phyloP scores from a whole-genome alignment of 2,888 invertebrate genomes.

The Ryuthela nishihirai region DNA sequence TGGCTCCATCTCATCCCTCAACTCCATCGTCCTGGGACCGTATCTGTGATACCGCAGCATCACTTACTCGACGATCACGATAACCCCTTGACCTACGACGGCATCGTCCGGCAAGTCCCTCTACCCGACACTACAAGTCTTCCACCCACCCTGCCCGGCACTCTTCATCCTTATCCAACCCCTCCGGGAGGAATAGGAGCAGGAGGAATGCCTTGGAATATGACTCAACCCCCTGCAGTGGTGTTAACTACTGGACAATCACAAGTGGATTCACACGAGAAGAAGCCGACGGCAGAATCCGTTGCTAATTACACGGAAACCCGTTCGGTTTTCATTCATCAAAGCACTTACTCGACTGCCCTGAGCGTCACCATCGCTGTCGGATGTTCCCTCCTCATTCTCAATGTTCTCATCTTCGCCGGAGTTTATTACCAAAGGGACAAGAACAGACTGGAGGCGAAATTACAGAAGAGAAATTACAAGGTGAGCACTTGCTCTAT shows the following conservation, averaged over 20 bases:
- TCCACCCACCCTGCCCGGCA: constrained; percentile 3
- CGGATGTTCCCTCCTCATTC: constrained; percentile 81
- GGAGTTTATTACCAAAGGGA: constrained; percentile 82
- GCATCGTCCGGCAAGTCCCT: constrained; percentile 64
- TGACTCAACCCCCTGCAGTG: too few species aligned
- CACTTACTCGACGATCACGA: constrained; percentile 70
- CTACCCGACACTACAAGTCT: constrained; percentile 2
- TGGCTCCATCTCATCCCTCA: constrained; percentile 95
- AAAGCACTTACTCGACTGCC: constrained; percentile 69
- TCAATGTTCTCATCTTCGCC: constrained; percentile 90
- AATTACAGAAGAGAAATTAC: constrained; percentile 35
- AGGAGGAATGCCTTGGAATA: not conserved
- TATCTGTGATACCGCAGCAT: constrained; percentile 24
- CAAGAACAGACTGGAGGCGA: constrained; percentile 35
- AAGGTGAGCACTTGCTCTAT: constrained; percentile 37
- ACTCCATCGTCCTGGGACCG: constrained; percentile 52
- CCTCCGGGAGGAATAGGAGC: not conserved
- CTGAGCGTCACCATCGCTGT: constrained; percentile 85
- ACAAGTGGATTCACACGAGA: not conserved
- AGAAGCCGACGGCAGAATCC: not conserved
- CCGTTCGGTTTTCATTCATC: not conserved
- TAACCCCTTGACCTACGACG: constrained; percentile 83
- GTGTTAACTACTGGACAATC: constrained; percentile 3
- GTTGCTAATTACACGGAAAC: constrained; percentile 5
- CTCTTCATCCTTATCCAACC: too few species aligned